These are phyloP conservation scores for Ridgeia piscesae DNA, from an alignment of 1,140 invertebrate genomes.

Conservation along the genomic window DNA sequence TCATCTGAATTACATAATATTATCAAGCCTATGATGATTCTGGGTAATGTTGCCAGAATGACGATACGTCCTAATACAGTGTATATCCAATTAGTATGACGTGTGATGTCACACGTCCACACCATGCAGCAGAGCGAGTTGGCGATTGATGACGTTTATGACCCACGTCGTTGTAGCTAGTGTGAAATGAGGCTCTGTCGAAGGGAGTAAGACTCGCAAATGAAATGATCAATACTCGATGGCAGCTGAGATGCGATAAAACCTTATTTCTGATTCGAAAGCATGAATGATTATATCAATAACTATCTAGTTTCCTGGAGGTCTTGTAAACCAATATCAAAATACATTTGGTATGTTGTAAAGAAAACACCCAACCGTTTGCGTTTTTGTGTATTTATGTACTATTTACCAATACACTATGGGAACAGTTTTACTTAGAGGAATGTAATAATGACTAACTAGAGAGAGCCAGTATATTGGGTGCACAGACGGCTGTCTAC, in stretches of 20 bases:
- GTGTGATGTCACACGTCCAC: too few species aligned
- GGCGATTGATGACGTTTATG: background rate
- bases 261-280: background rate
- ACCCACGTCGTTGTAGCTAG: background rate
- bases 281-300: background rate
- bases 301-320: background rate
- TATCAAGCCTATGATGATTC: too few species aligned
- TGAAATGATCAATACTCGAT: background rate
- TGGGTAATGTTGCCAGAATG: too few species aligned
- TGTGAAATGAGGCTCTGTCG: background rate
- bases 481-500: background rate
- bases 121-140: too few species aligned
- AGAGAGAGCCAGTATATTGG: background rate
- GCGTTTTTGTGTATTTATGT: background rate
- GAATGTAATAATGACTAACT: background rate
- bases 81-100: too few species aligned
- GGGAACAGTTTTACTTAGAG: background rate
- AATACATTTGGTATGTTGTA: background rate
- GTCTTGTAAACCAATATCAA: background rate
- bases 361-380: background rate
- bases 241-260: background rate
- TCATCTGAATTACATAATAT: too few species aligned
- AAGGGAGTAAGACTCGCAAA: background rate
- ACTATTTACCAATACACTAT: background rate
- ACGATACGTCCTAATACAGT: too few species aligned